These are phyloP conservation scores for Siniperca scherzeri DNA, from an alignment of 2,797 vertebrate species.

Conservation along the genomic window DNA sequence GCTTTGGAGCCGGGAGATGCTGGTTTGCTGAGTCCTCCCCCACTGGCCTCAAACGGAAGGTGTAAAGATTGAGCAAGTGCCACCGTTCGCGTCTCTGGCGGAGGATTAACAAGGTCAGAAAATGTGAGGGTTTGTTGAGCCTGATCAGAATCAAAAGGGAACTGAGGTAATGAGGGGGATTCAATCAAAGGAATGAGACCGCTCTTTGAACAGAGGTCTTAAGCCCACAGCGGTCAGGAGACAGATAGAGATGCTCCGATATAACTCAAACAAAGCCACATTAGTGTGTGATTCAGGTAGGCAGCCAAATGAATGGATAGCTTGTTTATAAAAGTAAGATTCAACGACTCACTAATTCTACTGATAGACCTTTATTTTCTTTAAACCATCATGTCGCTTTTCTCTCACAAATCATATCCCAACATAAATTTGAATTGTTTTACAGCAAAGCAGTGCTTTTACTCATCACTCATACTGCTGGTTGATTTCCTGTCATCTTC, in stretches of 20 bases:
- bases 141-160: conserved; percentile 63
- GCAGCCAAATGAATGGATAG: conserved; percentile 19
- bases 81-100: conserved; percentile 30
- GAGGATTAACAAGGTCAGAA: conserved; percentile 69
- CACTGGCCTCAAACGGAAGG: conserved; percentile 45
- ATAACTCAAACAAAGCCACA: conserved; percentile 45
- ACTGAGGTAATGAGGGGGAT: conserved; percentile 66
- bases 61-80: conserved; percentile 55
- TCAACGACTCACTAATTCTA: not conserved
- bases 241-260: conserved; percentile 38
- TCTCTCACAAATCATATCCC: not conserved
- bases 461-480: conserved; percentile 64
- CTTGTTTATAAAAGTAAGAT: conserved; percentile 5
- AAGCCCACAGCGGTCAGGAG: conserved; percentile 45
- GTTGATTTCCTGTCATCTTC: conserved; percentile 67
- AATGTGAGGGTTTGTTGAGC: conserved; percentile 48
- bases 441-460: conserved; percentile 45
- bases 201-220: conserved; percentile 64
- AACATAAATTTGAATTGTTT: conserved; percentile 32
- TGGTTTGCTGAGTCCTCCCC: conserved; percentile 4
- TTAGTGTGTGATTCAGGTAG: conserved; percentile 27
- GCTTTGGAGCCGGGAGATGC: conserved; percentile 28
- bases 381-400: conserved; percentile 23
- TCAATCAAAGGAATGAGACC: conserved; percentile 64
- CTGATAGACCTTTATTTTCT: conserved; percentile 10